These are phyloP conservation scores for Tarsius wallacei DNA, from an alignment of 2,797 vertebrate species.

Conservation along the genomic window DNA sequence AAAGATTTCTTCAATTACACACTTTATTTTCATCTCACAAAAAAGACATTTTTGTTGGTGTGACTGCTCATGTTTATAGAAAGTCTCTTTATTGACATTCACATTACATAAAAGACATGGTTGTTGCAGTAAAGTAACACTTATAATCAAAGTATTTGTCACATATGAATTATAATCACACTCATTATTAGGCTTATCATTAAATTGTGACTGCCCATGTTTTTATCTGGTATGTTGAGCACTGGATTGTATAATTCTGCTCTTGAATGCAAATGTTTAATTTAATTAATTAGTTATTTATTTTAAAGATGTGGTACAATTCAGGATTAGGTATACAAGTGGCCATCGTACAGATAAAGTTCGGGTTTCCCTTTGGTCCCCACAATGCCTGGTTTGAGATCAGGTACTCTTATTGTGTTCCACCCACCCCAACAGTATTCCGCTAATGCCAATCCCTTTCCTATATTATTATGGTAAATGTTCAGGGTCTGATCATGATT, in stretches of 20 bases:
- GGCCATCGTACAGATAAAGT: too few species aligned
- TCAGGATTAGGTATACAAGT: too few species aligned
- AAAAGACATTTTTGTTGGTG: constrained; percentile 65
- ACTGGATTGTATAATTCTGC: constrained; percentile 23
- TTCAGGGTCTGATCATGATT: too few species aligned
- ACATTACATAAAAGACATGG: not conserved
- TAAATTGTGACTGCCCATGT: not conserved
- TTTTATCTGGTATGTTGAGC: constrained; percentile 65
- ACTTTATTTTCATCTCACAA: constrained; percentile 70
- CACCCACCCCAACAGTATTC: too few species aligned
- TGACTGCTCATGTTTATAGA: not conserved
- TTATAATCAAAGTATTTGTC: not conserved
- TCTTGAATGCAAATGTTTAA: not conserved
- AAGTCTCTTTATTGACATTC: not conserved
- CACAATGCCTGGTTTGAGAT: too few species aligned
- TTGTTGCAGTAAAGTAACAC: not conserved
- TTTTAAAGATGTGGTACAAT: too few species aligned
- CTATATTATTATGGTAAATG: too few species aligned
- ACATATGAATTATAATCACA: not conserved
- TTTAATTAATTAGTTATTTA: too few species aligned
- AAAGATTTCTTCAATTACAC: constrained; percentile 81
- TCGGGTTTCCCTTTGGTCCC: too few species aligned
- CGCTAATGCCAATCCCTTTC: too few species aligned
- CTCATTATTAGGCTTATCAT: not conserved
- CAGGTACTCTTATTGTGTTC: too few species aligned